Evolutionary conservation across 1,140 invertebrate species (phyloP), one percentile per base, ranked within the genome.

Genomic region (Drosophila novamexicana): DNA sequence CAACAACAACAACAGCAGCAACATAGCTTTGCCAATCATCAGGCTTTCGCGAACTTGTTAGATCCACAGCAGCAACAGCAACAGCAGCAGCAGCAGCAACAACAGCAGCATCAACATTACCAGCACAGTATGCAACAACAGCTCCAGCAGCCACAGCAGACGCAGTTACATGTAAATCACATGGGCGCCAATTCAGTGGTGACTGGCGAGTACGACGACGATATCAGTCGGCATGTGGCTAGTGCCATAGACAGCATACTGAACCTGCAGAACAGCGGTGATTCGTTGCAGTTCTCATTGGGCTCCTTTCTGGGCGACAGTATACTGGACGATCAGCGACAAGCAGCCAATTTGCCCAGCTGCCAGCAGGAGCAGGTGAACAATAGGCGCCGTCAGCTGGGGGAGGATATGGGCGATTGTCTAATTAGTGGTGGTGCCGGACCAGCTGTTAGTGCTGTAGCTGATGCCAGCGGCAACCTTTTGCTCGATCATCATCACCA

Each of bases 241-340:
- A 95, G 95, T 72, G 96, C 96, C 53, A 96, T 96, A 62, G 95
- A 96, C 81, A 96, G 95, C 81, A 96, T 96, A 79, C 93, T 96
- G 32, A 96, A 96, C 92, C 91, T 96, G 67, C 95, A 96, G 81
- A 93, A 94, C 52, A 92, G 90, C 62, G 91, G 90, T 14, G 88
- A 88, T 37, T 92, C 91, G 8, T 42, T 92, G 44, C 91, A 92
- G 72, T 91, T 91, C 64, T 91, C 91, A 10, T 62, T 92, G 61
- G 91, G 91, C 7, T 91, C 91, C 0, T 83, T 92, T 12, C 66
- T 92, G 8, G 89, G 90, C 14, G 91, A 92, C 45, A 91, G 91
- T 42, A 91, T 91, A 22, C 62, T 92, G 4, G 86, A 92, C 22
- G 91, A 92, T 58, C 84, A 89, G 47, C 71, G 85, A 0, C 89